Evolutionary conservation across 2,888 invertebrate genomes (phyloP), one percentile per base, ranked within the genome.

Genomic region (Amblyjoppa fuscipennis): DNA sequence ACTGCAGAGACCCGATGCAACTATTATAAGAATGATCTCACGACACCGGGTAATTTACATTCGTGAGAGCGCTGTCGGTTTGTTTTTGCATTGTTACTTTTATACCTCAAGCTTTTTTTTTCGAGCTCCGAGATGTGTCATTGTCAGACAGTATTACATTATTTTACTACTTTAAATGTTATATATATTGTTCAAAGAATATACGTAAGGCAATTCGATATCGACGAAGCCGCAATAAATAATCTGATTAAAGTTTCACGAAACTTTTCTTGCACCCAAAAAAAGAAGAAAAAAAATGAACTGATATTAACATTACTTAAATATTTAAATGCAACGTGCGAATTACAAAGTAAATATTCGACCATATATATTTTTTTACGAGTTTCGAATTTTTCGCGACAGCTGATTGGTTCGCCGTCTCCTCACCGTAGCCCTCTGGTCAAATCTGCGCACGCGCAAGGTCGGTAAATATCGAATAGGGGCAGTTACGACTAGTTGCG

Each of bases 21-120:
- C 89, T 90, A 83, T 90, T 91, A 90, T 89, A 89, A 87, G 66
- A 89, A 75, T 92, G 91, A 92, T 90, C 89, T 92, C 91, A 92
- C 87, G 71, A 87, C 41, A 69, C 82, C 77, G 56, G 64, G 78
- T 87, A 83, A 90, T 91, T 92, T 90, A 87, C 89, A 91, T 89
- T 88, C 82, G 82, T 82, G 70, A 76, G 77, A 84, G 83, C 76
- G 82, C 28, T 9, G 59, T 49, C 45, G 45, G 45, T 84, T 59
- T 64, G 82, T 82, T 81, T 51, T 71, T 61, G 77, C 70, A 82
- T 82, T 85, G 76, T 75, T 70, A 81, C 77, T 66, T 70, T 28
- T 28, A 59, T 25, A 25, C 56, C 28, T 11, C 28, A 11, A 1
- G 3, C 13, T 59, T 59, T 56, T 25, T 59, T 9, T 49, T 16